Evolutionary conservation across 2,888 invertebrate species (phyloP), one percentile per base, ranked within the genome.

Genomic region (Drosophila paracracens): DNA sequence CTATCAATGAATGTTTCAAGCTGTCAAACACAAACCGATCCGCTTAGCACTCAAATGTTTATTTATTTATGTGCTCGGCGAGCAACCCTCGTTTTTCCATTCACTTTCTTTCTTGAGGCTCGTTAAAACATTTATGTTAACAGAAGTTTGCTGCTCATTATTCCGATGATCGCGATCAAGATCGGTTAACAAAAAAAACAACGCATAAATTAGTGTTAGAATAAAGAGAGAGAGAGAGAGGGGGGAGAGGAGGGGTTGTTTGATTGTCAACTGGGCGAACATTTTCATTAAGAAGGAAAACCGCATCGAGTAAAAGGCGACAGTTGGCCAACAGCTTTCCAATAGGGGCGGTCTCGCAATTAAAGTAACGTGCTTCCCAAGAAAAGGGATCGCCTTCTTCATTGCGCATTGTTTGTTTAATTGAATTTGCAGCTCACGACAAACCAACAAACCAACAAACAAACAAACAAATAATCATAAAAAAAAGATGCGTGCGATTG

Each of bases 381-480:
- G 36, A 33, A 71, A 83, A 74, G 79, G 79, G 81, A 81, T 86
- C 53, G 46, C 70, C 68, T 25, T 13, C 64, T 79, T 57, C 82
- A 76, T 70, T 78, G 74, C 71, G 54, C 62, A 58, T 73, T 76
- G 79, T 73, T 69, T 74, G 76, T 76, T 85, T 89, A 89, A 85
- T 85, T 85, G 85, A 85, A 83, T 83, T 87, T 87, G 79, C 75
- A 53, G 75, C 72, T 59, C 75, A 78, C 81, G 72, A 82, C 70
- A 52, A 57, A 38, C 38, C 79, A 73, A 75, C 67, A 85, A 67
- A 75, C 70, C 61, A 59, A 50, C 29, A 36, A 46, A 40, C 13
- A 38, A 57, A 57, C 77, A 57, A n/a, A 52, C 16, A 31, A 33
- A 21, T 36, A 27, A 38, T 13, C 6, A 38, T 46, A 57, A 68